phyloP scores from a whole-genome alignment of 2,113 vertebrate species.

The Papio anubis region DNA sequence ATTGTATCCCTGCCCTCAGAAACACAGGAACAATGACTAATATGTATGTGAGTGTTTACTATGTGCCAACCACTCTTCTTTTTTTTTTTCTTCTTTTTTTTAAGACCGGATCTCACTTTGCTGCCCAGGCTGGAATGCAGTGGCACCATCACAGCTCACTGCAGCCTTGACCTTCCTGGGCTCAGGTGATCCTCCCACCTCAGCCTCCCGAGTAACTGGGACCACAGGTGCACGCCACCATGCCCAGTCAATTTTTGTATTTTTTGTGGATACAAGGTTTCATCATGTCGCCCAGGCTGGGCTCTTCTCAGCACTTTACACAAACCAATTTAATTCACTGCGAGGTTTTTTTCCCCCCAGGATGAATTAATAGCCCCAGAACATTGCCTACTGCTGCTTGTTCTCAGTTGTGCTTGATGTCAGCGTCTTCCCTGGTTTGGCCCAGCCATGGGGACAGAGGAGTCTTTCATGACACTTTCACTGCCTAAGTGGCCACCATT shows the following conservation, averaged over 20 bases:
- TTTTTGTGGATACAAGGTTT: too few species aligned
- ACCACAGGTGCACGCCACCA: too few species aligned
- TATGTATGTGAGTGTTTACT: not conserved
- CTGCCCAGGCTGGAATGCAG: too few species aligned
- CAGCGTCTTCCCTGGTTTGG: not conserved
- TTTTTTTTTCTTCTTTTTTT: too few species aligned
- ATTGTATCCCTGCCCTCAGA: not conserved
- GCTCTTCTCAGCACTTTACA: not conserved
- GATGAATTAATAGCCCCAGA: not conserved
- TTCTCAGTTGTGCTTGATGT: not conserved
- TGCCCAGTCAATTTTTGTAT: too few species aligned
- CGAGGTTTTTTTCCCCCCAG: not conserved
- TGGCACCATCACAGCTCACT: too few species aligned
- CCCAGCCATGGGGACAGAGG: not conserved
- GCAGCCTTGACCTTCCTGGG: too few species aligned
- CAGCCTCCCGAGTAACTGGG: too few species aligned
- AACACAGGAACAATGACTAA: not conserved
- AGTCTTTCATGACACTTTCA: not conserved
- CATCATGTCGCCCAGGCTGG: too few species aligned
- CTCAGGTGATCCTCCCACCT: too few species aligned
- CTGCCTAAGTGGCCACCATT: not conserved
- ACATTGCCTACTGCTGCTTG: not conserved
- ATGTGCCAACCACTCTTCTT: not conserved
- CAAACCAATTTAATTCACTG: not conserved
- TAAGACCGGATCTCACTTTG: too few species aligned